Conservation (phyloP, 1,140 invertebrate species). For the Dendroctonus ponderosae region DNA sequence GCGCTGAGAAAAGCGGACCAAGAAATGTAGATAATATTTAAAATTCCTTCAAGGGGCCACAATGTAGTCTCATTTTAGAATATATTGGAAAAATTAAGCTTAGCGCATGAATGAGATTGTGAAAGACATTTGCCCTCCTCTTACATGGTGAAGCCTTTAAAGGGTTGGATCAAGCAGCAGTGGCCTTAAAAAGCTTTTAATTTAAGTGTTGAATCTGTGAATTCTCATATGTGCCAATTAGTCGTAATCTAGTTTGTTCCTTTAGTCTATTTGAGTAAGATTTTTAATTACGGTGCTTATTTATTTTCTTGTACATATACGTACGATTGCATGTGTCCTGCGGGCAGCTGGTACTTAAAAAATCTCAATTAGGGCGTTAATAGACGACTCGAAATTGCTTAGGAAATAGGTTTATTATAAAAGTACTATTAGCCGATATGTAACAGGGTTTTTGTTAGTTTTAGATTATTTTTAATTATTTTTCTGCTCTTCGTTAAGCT, state of each 20-base stretch:
- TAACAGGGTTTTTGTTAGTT: conserved; percentile 37
- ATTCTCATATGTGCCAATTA: conserved; percentile 16
- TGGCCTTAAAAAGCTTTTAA: no score
- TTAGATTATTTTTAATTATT: conserved; percentile 28
- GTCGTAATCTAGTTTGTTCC: not conserved
- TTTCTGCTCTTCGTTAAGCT: conserved; percentile 15
- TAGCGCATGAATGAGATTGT: no score
- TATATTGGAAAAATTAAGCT: no score
- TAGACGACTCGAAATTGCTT: not conserved
- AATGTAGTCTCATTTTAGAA: no score
- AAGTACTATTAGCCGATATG: conserved; percentile 49
- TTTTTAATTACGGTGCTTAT: not conserved
- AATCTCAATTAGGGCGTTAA: not conserved
- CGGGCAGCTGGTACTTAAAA: conserved; percentile 12
- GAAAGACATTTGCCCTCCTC: no score
- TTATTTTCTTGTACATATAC: no score
- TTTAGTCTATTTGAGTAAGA: no score
- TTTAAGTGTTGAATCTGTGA: not conserved
- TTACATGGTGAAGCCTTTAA: no score
- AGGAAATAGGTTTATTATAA: conserved; percentile 4
- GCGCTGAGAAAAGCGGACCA: no score
- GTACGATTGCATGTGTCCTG: not conserved
- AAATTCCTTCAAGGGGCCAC: no score
- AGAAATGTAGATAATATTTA: no score
- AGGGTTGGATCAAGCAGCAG: no score